Evolutionary conservation across 1,140 invertebrate genomes (phyloP), one percentile per base, ranked within the genome.

Genomic region (Luehdorfia chinensis): DNA sequence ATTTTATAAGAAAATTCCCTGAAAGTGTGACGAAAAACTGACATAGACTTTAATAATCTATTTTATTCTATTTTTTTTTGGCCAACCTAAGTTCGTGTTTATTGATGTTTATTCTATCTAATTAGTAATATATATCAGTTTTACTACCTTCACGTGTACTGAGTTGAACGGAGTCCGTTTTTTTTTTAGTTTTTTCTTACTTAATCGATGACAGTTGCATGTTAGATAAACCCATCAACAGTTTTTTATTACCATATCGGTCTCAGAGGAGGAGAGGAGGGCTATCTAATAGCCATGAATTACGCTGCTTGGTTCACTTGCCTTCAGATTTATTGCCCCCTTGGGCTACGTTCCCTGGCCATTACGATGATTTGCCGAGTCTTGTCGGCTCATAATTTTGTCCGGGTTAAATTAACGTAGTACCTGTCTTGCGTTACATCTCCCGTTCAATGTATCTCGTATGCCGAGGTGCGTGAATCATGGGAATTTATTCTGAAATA

Each of bases 301-400:
- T 23, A 39, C 36, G 12, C 15, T 19, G 33, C 21, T 39, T 19
- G 11, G 12, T 27, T 9, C 25, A 39, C 33, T 37, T 37, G 18
- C 1, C 15, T 13, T 11, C 12, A 37, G 34, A 37, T 37, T 37
- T 37, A 37, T 37, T n/a, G 18, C 4, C 34, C 4, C n/a, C 18
- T 0, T 23, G 15, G 34, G 34, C 34, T 5, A 2, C 14, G 12
- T 1, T 16, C 16, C 18, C n/a, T 11, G 18, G 9, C 34, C 34
- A 37, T 37, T 37, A 37, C n/a, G 34, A 23, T 37, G 34, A 37
- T 37, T 37, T 34, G 33, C 34, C 33, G 33, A 19, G 34, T 21
- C 34, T 23, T 37, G 34, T 37, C 34, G 34, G 18, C 16, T 37
- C 34, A 18, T 37, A 37, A 37, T 37, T 37, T 37, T 19, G 34